Base-by-base conservation (phyloP, 2,113 vertebrate species). In the Australoheros scitulus region DNA sequence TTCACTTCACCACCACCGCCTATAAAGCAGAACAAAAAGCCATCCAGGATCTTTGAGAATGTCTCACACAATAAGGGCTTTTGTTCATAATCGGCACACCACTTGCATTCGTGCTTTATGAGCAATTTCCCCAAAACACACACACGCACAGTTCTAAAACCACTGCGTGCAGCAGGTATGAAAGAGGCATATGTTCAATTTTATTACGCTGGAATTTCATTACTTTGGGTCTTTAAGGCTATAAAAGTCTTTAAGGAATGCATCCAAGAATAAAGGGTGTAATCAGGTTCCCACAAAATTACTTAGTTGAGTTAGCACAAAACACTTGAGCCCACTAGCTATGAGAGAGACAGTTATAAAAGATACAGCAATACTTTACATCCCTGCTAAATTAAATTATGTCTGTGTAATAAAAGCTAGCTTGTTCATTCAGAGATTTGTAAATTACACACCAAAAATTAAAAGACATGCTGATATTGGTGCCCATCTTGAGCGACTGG, bases 121-220 rank as follows among this genome's bases (percentile, higher is more conserved):
- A 72, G 57, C 64, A 57, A 34, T 77, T 70, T 80, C 34, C 1
- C 47, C 32, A 26, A 77, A 77, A 58, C 72, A 63, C 5, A 32
- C 7, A 7, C 6, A 34, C 32, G 4, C 32, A 34, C 32, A 34
- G 20, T 55, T 61, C 13, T 38, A 47, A 75, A 68, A 52, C 20
- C 9, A 11, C 11, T 15, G 32, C 34, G 61, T 26, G 15, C 47
- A 77, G 43, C 56, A 58, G 38, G 56, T 58, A 74, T 77, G 61
- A 70, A 81, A 7, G 64, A 2, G 15, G 38, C 56, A 77, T 34
- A 43, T 85, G 61, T 61, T 61, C 32, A 61, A 72, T 43, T 81
- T 81, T 61, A 63, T 63, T 58, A 47, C 47, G 6, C 22, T 77
- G 22, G n/a, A 59, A 55, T 70, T 84, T 74, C 32, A 80, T 74